A percentile compares a stretch with the other conserved stretches of the same genome.
Evolutionary conservation across 2,797 vertebrate species (phyloP).

Genomic region (Tauraco hartlaubi): DNA sequence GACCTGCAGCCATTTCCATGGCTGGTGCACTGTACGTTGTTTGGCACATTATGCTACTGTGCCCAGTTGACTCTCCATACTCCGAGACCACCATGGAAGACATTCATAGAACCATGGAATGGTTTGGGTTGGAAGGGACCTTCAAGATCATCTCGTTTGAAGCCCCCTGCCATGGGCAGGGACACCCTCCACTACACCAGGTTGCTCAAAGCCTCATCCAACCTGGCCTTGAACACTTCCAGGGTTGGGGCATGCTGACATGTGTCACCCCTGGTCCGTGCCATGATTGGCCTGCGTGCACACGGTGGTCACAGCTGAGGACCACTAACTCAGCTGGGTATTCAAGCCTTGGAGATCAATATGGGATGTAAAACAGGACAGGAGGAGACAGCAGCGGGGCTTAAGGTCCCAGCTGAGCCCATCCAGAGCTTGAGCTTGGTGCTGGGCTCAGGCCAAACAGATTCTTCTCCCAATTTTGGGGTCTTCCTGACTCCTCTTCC

Average conservation of each 20-base stretch:
- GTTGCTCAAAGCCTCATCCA: no score
- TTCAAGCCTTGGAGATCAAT: background rate
- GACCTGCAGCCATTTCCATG: background rate
- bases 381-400: background rate
- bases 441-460: background rate
- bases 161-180: no score
- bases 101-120: no score
- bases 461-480: background rate
- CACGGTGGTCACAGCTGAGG: background rate
- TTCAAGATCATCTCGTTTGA: no score
- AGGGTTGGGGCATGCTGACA: no score
- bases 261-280: accelerated
- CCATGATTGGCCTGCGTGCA: background rate
- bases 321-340: background rate
- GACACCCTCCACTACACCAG: no score
- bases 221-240: no score
- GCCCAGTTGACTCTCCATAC: background rate
- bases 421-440: background rate
- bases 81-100: background rate
- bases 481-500: background rate
- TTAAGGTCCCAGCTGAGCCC: background rate
- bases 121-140: no score
- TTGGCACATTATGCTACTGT: accelerated
- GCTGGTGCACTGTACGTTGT: accelerated
- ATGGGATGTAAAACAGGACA: background rate